Conservation (phyloP, 2,113 vertebrate species). For the Uropsilus gracilis region DNA sequence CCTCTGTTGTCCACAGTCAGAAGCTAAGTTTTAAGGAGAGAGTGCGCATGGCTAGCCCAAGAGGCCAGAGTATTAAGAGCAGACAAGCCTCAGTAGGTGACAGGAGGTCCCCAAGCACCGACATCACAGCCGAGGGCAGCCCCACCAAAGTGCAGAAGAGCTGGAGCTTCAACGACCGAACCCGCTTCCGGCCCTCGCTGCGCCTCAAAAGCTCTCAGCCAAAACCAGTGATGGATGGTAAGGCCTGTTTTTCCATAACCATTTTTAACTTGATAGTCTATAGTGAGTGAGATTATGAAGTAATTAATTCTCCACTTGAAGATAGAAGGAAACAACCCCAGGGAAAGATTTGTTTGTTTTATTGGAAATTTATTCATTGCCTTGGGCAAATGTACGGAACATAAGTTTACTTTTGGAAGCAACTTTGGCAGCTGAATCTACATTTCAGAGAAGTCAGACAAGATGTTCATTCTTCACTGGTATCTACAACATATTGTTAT, state of each 20-base stretch:
- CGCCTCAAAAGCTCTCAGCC: constrained; percentile 96
- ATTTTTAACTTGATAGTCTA: background rate
- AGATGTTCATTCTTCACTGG: background rate
- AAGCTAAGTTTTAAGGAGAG: constrained; percentile 97
- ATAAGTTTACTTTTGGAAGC: constrained; percentile 11
- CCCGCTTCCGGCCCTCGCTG: constrained; percentile 95
- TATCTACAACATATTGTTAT: background rate
- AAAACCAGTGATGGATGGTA: constrained; percentile 93
- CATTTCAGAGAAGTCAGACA: constrained; percentile 22
- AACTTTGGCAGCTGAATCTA: constrained; percentile 14
- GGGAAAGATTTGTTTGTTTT: constrained; percentile 22
- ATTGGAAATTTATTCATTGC: constrained; percentile 45
- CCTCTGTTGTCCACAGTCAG: constrained; percentile 89
- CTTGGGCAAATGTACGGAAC: background rate
- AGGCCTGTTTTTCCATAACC: constrained; percentile 49
- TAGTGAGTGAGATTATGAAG: background rate
- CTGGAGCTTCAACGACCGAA: constrained; percentile 99
- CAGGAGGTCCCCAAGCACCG: constrained; percentile 92
- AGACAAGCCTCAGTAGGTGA: constrained; percentile 93
- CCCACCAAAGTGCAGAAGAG: constrained; percentile 98
- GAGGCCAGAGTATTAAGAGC: constrained; percentile 96
- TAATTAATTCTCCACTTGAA: constrained; percentile 35
- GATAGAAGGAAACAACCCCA: background rate
- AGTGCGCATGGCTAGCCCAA: constrained; percentile 96
- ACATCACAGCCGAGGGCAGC: constrained; percentile 91